phyloP scores from a whole-genome alignment of 2,888 invertebrate genomes.

The Cheilosia variabilis region DNA sequence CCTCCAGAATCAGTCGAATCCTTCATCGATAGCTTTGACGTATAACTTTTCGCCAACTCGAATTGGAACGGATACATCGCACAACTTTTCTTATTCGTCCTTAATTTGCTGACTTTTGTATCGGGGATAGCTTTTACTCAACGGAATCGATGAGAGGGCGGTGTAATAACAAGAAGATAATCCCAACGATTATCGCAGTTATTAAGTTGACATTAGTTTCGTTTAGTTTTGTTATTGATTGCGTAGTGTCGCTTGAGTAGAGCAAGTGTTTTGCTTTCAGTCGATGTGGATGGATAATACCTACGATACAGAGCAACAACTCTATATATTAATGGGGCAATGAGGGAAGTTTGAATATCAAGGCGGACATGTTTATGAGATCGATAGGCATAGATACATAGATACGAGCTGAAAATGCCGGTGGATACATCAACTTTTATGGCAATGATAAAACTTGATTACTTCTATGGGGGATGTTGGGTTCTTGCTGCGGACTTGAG shows the following conservation, averaged over 20 bases:
- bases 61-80: constrained; percentile 17
- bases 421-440: constrained; percentile 1
- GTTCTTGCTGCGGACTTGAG: no score
- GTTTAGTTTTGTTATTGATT: constrained; percentile 32
- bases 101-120: constrained; percentile 51
- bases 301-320: not conserved
- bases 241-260: not conserved
- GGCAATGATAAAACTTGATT: constrained; percentile 6
- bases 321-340: not conserved
- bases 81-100: constrained; percentile 45
- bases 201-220: constrained; percentile 57
- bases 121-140: constrained; percentile 47
- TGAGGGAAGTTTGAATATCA: not conserved
- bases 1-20: constrained; percentile 6
- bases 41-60: constrained; percentile 38
- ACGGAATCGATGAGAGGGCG: constrained; percentile 49
- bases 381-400: constrained; percentile 4
- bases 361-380: constrained; percentile 20
- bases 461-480: not conserved
- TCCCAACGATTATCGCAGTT: constrained; percentile 58
- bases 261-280: constrained; percentile 6
- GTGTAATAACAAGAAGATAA: constrained; percentile 30
- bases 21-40: constrained; percentile 30
- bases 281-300: not conserved
- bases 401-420: not conserved